Base-by-base conservation (phyloP, 2,113 vertebrate species). In the Etia nguti region DNA sequence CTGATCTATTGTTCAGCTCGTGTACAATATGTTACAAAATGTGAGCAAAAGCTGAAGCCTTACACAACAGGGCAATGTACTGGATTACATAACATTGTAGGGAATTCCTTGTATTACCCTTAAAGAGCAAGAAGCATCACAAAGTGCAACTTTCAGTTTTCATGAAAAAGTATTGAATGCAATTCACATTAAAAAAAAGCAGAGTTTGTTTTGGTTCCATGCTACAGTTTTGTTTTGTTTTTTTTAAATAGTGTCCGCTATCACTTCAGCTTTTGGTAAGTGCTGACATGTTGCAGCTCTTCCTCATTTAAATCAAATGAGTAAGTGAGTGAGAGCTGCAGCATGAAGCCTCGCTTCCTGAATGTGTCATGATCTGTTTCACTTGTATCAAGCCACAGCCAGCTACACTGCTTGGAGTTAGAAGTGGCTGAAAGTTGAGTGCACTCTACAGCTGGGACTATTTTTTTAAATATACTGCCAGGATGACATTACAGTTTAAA, bases 401-500 rank as follows among this genome's bases (percentile, higher is more conserved):
- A 55, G 73, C 3, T 57, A 12, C 22, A 7, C 80, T 4, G 36
- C 73, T 2, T 6, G 4, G 8, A 5, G 9, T 79, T 55, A 10
- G 54, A 38, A 57, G 80, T 48, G 22, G 79, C 8, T 83, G 55
- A 3, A 38, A 48, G 43, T 22, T 29, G 31, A 83, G 77, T 10
- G 24, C 31, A 84, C 50, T 83, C 11, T 87, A 6, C 8, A 54
- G 38, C 41, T 10, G 13, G 75, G 22, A 79, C 26, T 75, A 48
- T 4, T 68, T 68, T 68, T 41, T 41, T 41, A 9, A 9, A 59
- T 38, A 54, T 6, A 20, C 59, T 34, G 29, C 43, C 59, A 82
- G 73, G 92, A 98, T 98, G 97, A 86, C 96, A 70, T 95, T 98
- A 90, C 96, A 97, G 56, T 99, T 98, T 93, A 97, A 96, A 96